Evolutionary conservation across 1,140 invertebrate genomes (phyloP).

Genomic region (Drosophila bifasciata): DNA sequence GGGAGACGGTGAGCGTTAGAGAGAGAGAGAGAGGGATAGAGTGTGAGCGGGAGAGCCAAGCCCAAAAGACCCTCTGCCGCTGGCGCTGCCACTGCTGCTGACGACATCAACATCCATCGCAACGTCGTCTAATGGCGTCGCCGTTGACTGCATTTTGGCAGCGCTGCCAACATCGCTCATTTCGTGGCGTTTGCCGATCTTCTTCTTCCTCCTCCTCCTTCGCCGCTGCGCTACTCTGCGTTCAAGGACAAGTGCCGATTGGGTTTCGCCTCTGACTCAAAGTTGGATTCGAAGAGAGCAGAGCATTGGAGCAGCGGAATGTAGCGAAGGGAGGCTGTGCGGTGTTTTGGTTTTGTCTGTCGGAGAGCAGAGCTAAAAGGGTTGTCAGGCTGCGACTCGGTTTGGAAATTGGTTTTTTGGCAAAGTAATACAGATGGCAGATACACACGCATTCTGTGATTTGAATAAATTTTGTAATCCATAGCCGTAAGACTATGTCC

Average conservation of each 20-base stretch:
- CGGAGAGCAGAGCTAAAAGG: constrained; percentile 9
- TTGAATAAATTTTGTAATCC: too few species aligned
- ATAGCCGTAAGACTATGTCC: too few species aligned
- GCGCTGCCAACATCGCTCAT: constrained; percentile 51
- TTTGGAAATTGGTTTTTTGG: constrained; percentile 16
- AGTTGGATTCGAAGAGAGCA: constrained; percentile 4
- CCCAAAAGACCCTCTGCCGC: constrained; percentile 30
- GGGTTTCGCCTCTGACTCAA: constrained; percentile 25
- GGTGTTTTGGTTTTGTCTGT: neutral
- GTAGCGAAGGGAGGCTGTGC: too few species aligned
- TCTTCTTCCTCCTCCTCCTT: constrained; percentile 61
- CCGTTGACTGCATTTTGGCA: constrained; percentile 67
- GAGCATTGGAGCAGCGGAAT: too few species aligned
- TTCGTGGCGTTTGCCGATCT: constrained; percentile 39
- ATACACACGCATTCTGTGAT: too few species aligned
- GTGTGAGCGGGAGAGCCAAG: constrained; percentile 33
- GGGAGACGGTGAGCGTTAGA: constrained; percentile 7
- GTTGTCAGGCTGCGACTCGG: neutral
- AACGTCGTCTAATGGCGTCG: constrained; percentile 60
- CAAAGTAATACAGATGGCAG: neutral
- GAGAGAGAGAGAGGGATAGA: constrained; percentile 4
- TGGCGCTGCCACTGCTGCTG: constrained; percentile 35
- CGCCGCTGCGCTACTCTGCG: constrained; percentile 32
- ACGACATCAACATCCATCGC: constrained; percentile 32
- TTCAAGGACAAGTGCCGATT: constrained; percentile 76